phyloP scores from a whole-genome alignment of 2,113 vertebrate species.

The Chiloscyllium plagiosum region DNA sequence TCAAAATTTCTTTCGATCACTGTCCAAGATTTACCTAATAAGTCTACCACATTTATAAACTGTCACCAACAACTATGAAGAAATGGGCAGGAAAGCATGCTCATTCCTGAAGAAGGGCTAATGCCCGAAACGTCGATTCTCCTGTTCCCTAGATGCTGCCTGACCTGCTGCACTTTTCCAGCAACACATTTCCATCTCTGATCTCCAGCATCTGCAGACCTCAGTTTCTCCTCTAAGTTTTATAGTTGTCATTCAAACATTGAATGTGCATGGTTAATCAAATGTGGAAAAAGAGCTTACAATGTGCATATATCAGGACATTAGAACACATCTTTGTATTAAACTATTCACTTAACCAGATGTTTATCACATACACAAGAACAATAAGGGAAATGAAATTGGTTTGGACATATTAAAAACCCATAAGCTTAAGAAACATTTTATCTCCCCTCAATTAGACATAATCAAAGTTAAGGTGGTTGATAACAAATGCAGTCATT shows the following conservation, averaged over 20 bases:
- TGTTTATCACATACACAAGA: background rate
- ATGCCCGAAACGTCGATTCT: too few species aligned
- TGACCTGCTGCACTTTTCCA: too few species aligned
- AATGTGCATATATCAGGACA: background rate
- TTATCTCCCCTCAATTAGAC: background rate
- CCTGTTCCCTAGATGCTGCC: too few species aligned
- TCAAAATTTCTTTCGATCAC: too few species aligned
- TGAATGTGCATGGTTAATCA: constrained; percentile 7
- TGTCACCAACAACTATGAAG: too few species aligned
- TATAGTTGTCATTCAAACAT: constrained; percentile 25
- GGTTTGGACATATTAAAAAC: background rate
- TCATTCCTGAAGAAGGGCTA: too few species aligned
- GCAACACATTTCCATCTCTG: too few species aligned
- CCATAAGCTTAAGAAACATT: background rate
- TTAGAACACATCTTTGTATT: constrained; percentile 2
- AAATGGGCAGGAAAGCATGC: too few species aligned
- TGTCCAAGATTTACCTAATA: too few species aligned
- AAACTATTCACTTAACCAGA: background rate
- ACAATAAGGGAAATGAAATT: background rate
- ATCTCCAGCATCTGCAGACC: too few species aligned
- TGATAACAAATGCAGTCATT: background rate
- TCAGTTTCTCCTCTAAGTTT: too few species aligned
- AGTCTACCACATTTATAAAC: too few species aligned
- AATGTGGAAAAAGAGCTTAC: background rate
- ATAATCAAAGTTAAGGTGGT: background rate